A percentile compares a stretch with the other conserved stretches of the same genome.
phyloP scores from a whole-genome alignment of 35 echinoderm and acorn worm species.

The Eucidaris tribuloides region DNA sequence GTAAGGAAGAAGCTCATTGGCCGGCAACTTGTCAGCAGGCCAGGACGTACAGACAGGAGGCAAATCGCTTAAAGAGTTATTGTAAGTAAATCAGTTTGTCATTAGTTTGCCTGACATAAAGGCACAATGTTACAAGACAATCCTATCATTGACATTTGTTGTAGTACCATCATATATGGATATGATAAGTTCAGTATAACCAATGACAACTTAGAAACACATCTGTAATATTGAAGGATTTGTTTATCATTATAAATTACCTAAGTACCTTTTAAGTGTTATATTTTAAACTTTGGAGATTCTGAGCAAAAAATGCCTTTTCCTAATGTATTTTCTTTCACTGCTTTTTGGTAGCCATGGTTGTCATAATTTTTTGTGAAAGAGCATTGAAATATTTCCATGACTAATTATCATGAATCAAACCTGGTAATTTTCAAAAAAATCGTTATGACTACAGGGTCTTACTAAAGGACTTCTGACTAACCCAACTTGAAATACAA shows the following conservation, averaged over 20 bases:
- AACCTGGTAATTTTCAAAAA: not conserved
- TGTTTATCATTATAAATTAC: too few relatives aligned
- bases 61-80: not conserved
- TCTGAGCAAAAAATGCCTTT: too few relatives aligned
- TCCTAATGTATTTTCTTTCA: too few relatives aligned
- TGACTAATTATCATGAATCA: not conserved
- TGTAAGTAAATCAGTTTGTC: not conserved
- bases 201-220: not conserved
- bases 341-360: too few relatives aligned
- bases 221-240: too few relatives aligned
- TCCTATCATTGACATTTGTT: not conserved
- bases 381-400: not conserved
- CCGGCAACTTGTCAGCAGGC: conserved; percentile 91
- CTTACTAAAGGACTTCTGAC: not conserved
- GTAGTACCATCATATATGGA: not conserved
- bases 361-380: too few relatives aligned
- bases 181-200: not conserved
- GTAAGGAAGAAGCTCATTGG: conserved; percentile 91
- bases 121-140: not conserved
- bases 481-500: not conserved
- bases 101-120: not conserved
- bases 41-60: conserved; percentile 27
- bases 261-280: too few relatives aligned
- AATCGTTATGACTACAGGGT: not conserved
- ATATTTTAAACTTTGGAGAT: too few relatives aligned